These are phyloP conservation scores for Bungarus multicinctus DNA, from an alignment of 2,113 vertebrate genomes.

Conservation along the genomic window DNA sequence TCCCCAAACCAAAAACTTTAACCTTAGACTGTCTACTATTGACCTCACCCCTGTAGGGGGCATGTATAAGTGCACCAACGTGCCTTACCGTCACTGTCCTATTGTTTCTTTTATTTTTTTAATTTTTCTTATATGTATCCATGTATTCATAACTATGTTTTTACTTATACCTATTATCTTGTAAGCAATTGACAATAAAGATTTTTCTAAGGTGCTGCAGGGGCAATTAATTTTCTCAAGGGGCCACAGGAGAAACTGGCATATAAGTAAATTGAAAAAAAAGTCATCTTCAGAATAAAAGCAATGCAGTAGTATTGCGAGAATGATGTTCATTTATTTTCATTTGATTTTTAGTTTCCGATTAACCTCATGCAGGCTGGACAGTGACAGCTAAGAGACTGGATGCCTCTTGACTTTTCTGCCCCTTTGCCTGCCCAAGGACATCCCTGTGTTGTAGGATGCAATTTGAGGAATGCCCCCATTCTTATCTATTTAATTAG, in stretches of 20 bases:
- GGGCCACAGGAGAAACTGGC: neutral
- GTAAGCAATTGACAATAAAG: no score
- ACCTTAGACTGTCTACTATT: no score
- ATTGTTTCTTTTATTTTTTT: no score
- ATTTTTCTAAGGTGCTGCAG: neutral
- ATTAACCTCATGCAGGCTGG: neutral
- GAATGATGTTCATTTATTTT: neutral
- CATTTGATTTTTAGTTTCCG: neutral
- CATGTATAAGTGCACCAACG: no score
- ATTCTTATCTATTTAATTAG: neutral
- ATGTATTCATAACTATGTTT: no score
- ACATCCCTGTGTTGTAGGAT: neutral
- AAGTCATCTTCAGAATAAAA: neutral
- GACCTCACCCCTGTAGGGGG: no score
- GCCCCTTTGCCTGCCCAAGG: neutral
- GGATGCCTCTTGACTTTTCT: neutral
- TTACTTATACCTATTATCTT: no score
- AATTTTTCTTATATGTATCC: no score
- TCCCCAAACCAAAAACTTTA: no score
- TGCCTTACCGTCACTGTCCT: no score
- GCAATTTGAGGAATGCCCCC: neutral
- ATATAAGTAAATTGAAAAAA: neutral
- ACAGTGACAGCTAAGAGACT: neutral
- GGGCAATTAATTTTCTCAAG: neutral
- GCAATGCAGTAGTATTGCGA: neutral